Percentiles rank a stretch among this genome's conserved stretches.
phyloP scores from a whole-genome alignment of 2,888 invertebrate species.

The Mesoligia furuncula region DNA sequence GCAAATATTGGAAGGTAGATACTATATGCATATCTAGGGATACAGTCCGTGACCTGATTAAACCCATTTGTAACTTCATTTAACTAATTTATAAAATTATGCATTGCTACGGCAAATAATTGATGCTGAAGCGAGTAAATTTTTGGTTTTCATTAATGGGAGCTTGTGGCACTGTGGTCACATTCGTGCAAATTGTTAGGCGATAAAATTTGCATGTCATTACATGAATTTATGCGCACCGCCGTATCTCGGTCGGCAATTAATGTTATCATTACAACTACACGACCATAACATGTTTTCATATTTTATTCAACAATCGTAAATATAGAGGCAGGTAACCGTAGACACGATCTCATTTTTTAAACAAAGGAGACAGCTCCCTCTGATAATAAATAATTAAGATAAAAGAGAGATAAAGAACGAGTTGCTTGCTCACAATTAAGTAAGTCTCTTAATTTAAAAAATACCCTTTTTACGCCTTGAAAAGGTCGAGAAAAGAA shows the following conservation, averaged over 20 bases:
- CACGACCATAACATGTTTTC: constrained; percentile 41
- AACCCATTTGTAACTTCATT: not conserved
- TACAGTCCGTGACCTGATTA: not conserved
- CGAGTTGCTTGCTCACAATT: constrained; percentile 66
- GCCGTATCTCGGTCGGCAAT: constrained; percentile 65
- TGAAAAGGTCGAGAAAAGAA: constrained; percentile 70
- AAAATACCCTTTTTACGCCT: constrained; percentile 67
- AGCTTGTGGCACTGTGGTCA: constrained; percentile 58
- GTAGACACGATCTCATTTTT: constrained; percentile 12
- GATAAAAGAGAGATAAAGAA: constrained; percentile 64
- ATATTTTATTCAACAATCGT: constrained; percentile 34
- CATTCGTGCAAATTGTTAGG: constrained; percentile 64
- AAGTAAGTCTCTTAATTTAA: constrained; percentile 74
- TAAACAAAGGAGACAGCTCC: constrained; percentile 30
- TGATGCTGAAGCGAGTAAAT: constrained; percentile 33
- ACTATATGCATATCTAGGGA: not conserved
- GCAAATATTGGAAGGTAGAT: not conserved
- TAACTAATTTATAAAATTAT: constrained; percentile 18
- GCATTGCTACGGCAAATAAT: constrained; percentile 7
- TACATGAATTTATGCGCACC: constrained; percentile 67
- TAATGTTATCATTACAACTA: constrained; percentile 64
- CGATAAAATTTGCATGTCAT: constrained; percentile 75
- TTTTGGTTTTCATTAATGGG: constrained; percentile 52
- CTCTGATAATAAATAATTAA: constrained; percentile 56
- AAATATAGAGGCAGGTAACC: constrained; percentile 33